A percentile compares a stretch with the other conserved stretches of the same genome.
Conservation (phyloP, 2,888 invertebrate species). For the Atrina japonica region DNA sequence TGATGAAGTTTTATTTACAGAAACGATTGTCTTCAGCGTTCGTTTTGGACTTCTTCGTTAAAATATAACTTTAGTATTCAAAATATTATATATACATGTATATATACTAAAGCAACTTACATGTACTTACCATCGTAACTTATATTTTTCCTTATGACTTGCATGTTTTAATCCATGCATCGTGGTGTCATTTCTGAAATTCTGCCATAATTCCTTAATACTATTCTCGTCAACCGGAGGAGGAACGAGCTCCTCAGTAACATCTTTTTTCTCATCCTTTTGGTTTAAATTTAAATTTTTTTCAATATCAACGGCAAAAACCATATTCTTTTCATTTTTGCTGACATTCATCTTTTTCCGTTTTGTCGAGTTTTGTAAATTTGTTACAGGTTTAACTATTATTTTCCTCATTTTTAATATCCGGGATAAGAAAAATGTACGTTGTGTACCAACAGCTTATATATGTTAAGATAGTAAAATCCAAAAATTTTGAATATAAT, state of each 20-base stretch:
- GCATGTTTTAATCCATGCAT: constrained; percentile 47
- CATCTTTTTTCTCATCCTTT: neutral
- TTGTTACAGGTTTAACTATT: neutral
- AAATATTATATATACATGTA: too few relatives aligned
- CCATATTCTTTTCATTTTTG: too few relatives aligned
- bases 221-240: neutral
- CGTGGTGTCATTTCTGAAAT: constrained; percentile 37
- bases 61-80: too few relatives aligned
- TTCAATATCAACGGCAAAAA: neutral
- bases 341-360: neutral
- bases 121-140: constrained; percentile 37
- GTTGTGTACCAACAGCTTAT: too few relatives aligned
- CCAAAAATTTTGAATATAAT: too few relatives aligned
- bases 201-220: constrained; percentile 26
- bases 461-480: too few relatives aligned
- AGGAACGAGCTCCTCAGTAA: neutral
- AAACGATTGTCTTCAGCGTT: too few relatives aligned
- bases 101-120: too few relatives aligned
- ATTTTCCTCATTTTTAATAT: neutral
- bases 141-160: constrained; percentile 16
- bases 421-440: too few relatives aligned
- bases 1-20: too few relatives aligned
- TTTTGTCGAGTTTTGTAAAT: neutral
- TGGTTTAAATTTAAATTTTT: neutral
- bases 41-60: too few relatives aligned